phyloP scores from a whole-genome alignment of 2,888 invertebrate genomes.

The Tenthredo livida region DNA sequence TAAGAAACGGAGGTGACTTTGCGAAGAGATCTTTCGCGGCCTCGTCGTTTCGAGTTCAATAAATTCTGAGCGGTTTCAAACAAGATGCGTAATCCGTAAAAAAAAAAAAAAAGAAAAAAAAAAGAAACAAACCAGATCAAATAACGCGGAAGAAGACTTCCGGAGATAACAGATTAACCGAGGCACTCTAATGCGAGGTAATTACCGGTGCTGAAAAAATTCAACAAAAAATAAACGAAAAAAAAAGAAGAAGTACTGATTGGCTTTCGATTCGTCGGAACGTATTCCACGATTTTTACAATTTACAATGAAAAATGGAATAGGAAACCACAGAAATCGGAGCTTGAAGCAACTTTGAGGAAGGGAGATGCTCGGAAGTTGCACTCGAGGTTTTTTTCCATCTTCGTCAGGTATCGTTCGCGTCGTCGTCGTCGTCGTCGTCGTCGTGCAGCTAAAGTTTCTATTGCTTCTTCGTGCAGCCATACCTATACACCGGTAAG shows the following conservation, averaged over 20 bases:
- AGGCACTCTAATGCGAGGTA: not conserved
- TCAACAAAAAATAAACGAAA: not conserved
- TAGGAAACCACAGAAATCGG: not conserved
- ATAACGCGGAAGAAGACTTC: not conserved
- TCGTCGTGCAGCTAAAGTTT: slow-evolving; percentile 16
- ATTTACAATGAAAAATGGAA: not conserved
- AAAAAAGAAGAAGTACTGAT: not conserved
- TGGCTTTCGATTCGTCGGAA: too few species aligned
- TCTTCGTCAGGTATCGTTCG: not conserved
- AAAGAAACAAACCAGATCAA: not conserved
- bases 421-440: slow-evolving; percentile 4
- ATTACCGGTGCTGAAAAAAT: not conserved
- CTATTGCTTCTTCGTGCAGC: slow-evolving; percentile 47
- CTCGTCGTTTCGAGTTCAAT: slow-evolving; percentile 26
- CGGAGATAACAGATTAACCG: not conserved
- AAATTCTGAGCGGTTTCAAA: slow-evolving; percentile 30
- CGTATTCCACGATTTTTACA: too few species aligned
- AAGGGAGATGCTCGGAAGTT: not conserved
- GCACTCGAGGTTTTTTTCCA: not conserved
- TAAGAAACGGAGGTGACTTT: not conserved
- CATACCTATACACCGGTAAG: slow-evolving; percentile 17
- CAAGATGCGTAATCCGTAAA: slow-evolving; percentile 6
- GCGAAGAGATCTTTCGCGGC: not conserved
- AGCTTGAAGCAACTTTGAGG: not conserved
- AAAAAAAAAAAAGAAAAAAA: not conserved